These are phyloP conservation scores for Thereuonema tuberculata DNA, from an alignment of 1,140 invertebrate species.

Conservation along the genomic window DNA sequence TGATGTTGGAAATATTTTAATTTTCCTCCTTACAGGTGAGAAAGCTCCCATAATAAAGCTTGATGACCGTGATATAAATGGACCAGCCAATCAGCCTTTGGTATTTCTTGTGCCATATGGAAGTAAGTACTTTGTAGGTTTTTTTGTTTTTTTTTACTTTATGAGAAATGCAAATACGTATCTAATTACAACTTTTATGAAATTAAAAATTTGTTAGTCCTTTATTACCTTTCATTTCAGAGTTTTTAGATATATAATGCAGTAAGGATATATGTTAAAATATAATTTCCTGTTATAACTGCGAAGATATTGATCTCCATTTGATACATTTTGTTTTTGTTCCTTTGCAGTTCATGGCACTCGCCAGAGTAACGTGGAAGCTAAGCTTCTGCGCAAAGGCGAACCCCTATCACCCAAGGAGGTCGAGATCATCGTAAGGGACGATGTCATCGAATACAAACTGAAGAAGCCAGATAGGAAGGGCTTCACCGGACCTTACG, in stretches of 20 bases:
- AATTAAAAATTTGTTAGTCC: neutral
- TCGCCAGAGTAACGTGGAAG: conserved; percentile 67
- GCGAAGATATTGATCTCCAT: neutral
- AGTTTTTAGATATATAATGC: neutral
- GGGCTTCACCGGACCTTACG: conserved; percentile 57
- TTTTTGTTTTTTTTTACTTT: neutral
- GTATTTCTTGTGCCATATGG: conserved; percentile 17
- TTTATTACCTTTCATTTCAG: neutral
- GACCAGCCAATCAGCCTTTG: conserved; percentile 21
- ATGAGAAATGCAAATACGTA: neutral
- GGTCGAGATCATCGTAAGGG: conserved; percentile 71
- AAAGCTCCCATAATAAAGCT: conserved; percentile 35
- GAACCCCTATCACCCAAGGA: conserved; percentile 72
- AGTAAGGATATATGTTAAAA: neutral
- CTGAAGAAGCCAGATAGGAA: conserved; percentile 75
- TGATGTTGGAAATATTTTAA: no score
- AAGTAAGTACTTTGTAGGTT: neutral
- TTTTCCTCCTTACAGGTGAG: conserved; percentile 30
- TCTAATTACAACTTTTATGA: neutral
- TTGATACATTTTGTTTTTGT: neutral
- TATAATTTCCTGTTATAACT: neutral
- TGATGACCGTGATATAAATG: conserved; percentile 23
- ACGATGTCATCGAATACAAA: conserved; percentile 77
- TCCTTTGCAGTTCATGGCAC: conserved; percentile 59
- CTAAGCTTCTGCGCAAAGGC: conserved; percentile 76